Base-by-base conservation (phyloP, 2,113 vertebrate genomes). In the Phoxinus phoxinus region DNA sequence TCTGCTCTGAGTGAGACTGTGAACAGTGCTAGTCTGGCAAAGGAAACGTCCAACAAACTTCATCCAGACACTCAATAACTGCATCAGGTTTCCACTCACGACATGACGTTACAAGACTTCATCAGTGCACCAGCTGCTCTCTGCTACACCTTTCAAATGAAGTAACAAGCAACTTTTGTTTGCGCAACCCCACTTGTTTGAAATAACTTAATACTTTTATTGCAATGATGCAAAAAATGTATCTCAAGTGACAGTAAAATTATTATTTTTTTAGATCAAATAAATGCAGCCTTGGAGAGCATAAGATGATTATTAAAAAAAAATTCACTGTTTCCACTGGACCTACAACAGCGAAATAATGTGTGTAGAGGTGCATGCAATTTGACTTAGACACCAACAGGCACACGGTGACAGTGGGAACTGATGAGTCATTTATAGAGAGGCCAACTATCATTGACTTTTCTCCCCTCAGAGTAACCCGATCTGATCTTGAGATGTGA, bases 1-100 rank as follows among this genome's bases (percentile, higher is more conserved):
- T n/a, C n/a, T 73, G 79, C 84, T 74, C 74, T 27, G 65, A 85
- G 63, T 74, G 41, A 67, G 71, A 81, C 6, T 30, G 67, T 65
- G 69, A 71, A 63, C 88, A 65, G 78, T 35, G 21, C 77, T 69
- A 75, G 27, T 84, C 76, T 46, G 35, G 25, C 17, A 32, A 51
- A 72, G 37, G 71, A 83, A 81, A 73, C 41, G 17, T 53, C 30
- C 61, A 79, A 71, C 65, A 69, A 37, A 35, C 46, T 41, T 17
- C 35, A 74, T 80, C 35, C 35, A 56, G 32, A 32, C 83, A 46
- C 56, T 30, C 41, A 27, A 30, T 77, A 32, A 63, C 53, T 51
- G 37, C 12, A 51, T 71, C 21, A 59, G 30, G 21, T 83, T 41
- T 41, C 58, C 48, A 58, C 51, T 6, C 17, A 23, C 27, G 48